Conservation (phyloP, 1,140 invertebrate genomes). For the Spodoptera litura region DNA sequence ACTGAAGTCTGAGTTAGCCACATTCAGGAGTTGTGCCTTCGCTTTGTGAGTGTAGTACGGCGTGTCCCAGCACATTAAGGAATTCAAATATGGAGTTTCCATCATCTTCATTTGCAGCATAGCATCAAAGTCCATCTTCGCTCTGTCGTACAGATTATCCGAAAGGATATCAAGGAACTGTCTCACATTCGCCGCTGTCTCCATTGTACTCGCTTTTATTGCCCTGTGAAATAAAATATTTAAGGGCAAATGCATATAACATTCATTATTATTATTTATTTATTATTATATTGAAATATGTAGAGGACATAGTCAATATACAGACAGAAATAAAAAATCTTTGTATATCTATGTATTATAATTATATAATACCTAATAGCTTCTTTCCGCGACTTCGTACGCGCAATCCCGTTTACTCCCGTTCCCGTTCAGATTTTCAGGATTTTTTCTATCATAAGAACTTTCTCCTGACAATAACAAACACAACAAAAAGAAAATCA, state of each 20-base stretch:
- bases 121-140: slow-evolving; percentile 89
- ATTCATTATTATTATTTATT: too few species aligned
- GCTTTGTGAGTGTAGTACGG: slow-evolving; percentile 92
- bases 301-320: too few species aligned
- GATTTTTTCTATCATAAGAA: too few species aligned
- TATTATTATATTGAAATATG: too few species aligned
- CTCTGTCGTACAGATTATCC: slow-evolving; percentile 88
- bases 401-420: too few species aligned
- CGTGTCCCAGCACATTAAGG: slow-evolving; percentile 93
- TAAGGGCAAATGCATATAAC: neutral
- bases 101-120: slow-evolving; percentile 92
- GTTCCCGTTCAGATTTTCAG: too few species aligned
- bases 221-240: slow-evolving; percentile 86
- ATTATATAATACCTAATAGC: too few species aligned
- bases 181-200: slow-evolving; percentile 91
- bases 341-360: too few species aligned
- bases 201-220: slow-evolving; percentile 94
- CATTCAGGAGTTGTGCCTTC: slow-evolving; percentile 90
- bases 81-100: slow-evolving; percentile 81
- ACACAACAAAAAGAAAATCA: too few species aligned
- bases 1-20: slow-evolving; percentile 90
- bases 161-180: slow-evolving; percentile 94
- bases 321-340: too few species aligned
- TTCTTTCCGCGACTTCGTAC: too few species aligned
- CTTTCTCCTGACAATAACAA: too few species aligned